Percentiles rank a stretch among this genome's conserved stretches.
Evolutionary conservation across 2,888 invertebrate genomes (phyloP).

Genomic region (Trichopria drosophilae): DNA sequence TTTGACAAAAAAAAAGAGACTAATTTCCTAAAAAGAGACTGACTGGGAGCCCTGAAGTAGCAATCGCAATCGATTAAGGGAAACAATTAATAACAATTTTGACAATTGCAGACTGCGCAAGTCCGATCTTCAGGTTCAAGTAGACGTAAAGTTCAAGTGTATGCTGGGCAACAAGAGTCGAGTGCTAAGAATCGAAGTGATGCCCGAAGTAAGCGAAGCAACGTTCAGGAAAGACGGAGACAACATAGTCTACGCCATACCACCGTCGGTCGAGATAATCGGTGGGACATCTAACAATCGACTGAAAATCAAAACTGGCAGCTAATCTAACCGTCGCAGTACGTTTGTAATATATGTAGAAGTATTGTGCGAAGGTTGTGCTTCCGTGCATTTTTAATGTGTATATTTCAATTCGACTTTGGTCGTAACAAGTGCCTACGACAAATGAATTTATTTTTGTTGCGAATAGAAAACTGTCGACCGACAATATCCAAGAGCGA

Average conservation of each 20-base stretch:
- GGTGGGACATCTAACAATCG: conserved; percentile 56
- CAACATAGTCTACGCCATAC: conserved; percentile 60
- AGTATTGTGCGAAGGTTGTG: no score
- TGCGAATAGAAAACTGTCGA: no score
- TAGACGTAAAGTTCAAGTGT: conserved; percentile 75
- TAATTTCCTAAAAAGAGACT: no score
- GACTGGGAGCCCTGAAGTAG: no score
- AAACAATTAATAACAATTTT: conserved; percentile 3
- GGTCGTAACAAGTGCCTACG: no score
- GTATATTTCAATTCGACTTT: no score
- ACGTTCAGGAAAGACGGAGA: conserved; percentile 62
- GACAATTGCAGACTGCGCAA: conserved; percentile 66
- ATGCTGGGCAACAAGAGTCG: conserved; percentile 81
- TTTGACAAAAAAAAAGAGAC: no score
- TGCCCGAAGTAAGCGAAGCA: conserved; percentile 60
- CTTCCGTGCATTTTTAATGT: no score
- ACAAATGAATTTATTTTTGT: no score
- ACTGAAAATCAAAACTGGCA: conserved; percentile 60
- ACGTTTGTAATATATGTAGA: no score
- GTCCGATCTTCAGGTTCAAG: conserved; percentile 73
- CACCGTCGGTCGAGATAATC: conserved; percentile 60
- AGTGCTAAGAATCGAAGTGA: conserved; percentile 65
- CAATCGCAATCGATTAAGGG: background rate
- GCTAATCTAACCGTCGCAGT: conserved; percentile 36
- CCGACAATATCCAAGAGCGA: no score